Base-by-base conservation (phyloP, 2,113 vertebrate genomes). In the Sander vitreus region DNA sequence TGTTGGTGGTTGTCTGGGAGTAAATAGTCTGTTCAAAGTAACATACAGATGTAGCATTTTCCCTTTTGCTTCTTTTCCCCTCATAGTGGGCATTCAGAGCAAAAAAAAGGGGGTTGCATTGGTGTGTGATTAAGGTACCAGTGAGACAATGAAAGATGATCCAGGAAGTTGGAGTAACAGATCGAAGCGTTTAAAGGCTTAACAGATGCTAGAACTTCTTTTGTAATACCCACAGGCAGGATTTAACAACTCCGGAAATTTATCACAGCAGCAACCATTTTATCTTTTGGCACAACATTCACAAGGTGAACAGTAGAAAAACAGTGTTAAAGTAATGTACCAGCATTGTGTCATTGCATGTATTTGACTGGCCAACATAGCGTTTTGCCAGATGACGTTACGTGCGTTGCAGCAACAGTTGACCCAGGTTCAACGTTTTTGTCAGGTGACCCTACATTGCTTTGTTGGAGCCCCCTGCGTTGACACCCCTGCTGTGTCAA, bases 31-130 rank as follows among this genome's bases (percentile, higher is more conserved):
- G 18, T 64, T 47, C 10, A 47, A 54, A 54, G 16, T n/a, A 54
- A 55, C 16, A 54, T 25, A 39, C 15, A 39, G 43, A 50, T 72
- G 67, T n/a, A 45, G 50, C 58, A 45, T 65, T 55, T 76, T 39
- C n/a, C 5, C 21, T 18, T 48, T 48, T 48, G 14, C 30, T 45
- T 71, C 6, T 3, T 19, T 62, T 47, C 12, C n/a, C 7, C 1
- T 33, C 21, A 18, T 25, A 27, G 25, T 1, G 3, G 13, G 0
- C 14, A 47, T 36, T 47, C 19, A 54, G 1, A 63, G 12, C 1
- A 1, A 47, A 27, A 72, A 47, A 54, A 21, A n/a, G 14, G 4
- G 13, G 18, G 10, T 25, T 64, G 6, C 19, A 19, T 39, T 45
- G 23, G 27, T 54, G 2, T 7, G 48, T 47, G 15, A 13, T 54